These are phyloP conservation scores for Hirundichthys speculiger DNA, from an alignment of 2,113 vertebrate genomes.

Conservation along the genomic window DNA sequence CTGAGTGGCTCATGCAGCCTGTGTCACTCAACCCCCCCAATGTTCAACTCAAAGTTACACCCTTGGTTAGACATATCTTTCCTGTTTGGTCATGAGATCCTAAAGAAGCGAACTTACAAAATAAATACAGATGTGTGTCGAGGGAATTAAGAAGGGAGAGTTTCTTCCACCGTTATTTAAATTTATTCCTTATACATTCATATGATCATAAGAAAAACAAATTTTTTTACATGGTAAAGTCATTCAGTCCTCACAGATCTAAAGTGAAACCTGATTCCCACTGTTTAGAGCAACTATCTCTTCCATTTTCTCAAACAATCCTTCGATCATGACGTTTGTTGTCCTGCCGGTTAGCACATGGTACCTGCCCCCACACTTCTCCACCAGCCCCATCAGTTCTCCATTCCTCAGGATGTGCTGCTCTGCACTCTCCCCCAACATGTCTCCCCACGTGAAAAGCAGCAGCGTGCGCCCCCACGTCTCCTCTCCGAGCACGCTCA, in stretches of 20 bases:
- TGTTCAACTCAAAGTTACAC: too few relatives aligned
- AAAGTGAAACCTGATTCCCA: background rate
- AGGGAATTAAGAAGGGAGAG: too few relatives aligned
- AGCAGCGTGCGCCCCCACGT: slow-evolving; percentile 67
- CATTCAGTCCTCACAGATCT: background rate
- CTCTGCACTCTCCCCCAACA: slow-evolving; percentile 68
- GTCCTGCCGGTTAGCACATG: slow-evolving; percentile 60
- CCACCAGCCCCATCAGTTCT: slow-evolving; percentile 65
- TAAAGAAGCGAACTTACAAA: too few relatives aligned
- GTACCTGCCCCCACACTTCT: slow-evolving; percentile 67
- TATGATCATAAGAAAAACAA: background rate
- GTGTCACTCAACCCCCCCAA: too few relatives aligned
- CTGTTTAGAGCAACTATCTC: slow-evolving; percentile 50
- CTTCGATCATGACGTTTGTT: slow-evolving; percentile 18
- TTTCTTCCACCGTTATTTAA: too few relatives aligned
- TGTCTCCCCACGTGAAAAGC: slow-evolving; percentile 77
- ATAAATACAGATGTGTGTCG: too few relatives aligned
- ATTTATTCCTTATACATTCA: too few relatives aligned
- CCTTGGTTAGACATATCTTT: too few relatives aligned
- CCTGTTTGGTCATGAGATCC: too few relatives aligned
- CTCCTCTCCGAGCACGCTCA: slow-evolving; percentile 51
- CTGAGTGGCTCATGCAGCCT: too few relatives aligned
- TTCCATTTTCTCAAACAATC: slow-evolving; percentile 69
- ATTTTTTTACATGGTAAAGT: background rate
- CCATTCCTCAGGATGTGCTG: slow-evolving; percentile 75